phyloP scores from a whole-genome alignment of 2,888 invertebrate species.

The Baccha elongata region DNA sequence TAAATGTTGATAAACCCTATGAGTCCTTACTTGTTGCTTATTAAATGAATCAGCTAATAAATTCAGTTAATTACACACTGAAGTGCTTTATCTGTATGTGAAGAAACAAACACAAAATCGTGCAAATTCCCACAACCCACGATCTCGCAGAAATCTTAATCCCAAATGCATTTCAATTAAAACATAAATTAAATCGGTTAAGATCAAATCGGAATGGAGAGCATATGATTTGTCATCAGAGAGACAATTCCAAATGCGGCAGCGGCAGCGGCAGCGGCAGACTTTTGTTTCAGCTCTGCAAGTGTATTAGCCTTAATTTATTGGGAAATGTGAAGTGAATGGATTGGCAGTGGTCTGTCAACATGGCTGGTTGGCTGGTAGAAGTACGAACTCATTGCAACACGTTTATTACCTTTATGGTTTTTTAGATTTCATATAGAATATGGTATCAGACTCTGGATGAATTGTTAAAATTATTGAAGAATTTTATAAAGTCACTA shows the following conservation, averaged over 20 bases:
- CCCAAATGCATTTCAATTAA: slow-evolving; percentile 53
- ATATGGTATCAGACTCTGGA: no score
- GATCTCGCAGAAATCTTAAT: slow-evolving; percentile 6
- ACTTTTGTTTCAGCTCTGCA: neutral
- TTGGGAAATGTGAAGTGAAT: slow-evolving; percentile 49
- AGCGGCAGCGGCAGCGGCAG: neutral
- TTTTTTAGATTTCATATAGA: no score
- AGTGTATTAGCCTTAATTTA: slow-evolving; percentile 46
- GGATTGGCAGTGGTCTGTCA: slow-evolving; percentile 32
- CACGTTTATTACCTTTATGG: no score
- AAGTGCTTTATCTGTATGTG: no score
- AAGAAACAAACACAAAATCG: neutral
- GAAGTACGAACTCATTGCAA: no score
- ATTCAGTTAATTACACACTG: neutral
- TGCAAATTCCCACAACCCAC: neutral
- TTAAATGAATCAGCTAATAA: slow-evolving; percentile 23
- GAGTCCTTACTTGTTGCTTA: neutral
- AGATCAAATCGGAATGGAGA: slow-evolving; percentile 43
- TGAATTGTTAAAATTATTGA: no score
- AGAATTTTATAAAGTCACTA: no score
- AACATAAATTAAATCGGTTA: slow-evolving; percentile 22
- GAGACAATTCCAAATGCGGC: slow-evolving; percentile 25
- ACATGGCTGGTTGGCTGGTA: no score
- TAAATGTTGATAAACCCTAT: neutral
- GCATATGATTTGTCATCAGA: slow-evolving; percentile 58